Evolutionary conservation across 2,113 vertebrate genomes (phyloP).

Genomic region (cattle (Bos taurus)): ARS-UCD2.0 NC_037337.1:29619501-29620000

Average conservation of each 20-base stretch:
- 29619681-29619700: background rate
- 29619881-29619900: background rate
- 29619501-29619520: background rate
- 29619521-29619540: background rate
- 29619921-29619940: background rate
- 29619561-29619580: background rate
- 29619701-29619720: slow-evolving; percentile 34
- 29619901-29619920: background rate
- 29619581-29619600: background rate
- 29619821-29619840: slow-evolving; percentile 8
- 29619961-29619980: background rate
- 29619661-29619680: slow-evolving; percentile 40
- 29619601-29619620: background rate
- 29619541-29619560: background rate
- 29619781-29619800: slow-evolving; percentile 9
- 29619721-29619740: slow-evolving; percentile 36
- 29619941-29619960: background rate
- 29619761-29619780: slow-evolving; percentile 28
- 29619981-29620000: background rate
- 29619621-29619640: slow-evolving; percentile 30
- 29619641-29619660: slow-evolving; percentile 31
- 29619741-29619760: slow-evolving; percentile 30
- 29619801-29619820: background rate
- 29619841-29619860: background rate
- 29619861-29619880: background rate